Conservation (phyloP, 1,140 invertebrate genomes). For the Macrosteles quadrilineatus region DNA sequence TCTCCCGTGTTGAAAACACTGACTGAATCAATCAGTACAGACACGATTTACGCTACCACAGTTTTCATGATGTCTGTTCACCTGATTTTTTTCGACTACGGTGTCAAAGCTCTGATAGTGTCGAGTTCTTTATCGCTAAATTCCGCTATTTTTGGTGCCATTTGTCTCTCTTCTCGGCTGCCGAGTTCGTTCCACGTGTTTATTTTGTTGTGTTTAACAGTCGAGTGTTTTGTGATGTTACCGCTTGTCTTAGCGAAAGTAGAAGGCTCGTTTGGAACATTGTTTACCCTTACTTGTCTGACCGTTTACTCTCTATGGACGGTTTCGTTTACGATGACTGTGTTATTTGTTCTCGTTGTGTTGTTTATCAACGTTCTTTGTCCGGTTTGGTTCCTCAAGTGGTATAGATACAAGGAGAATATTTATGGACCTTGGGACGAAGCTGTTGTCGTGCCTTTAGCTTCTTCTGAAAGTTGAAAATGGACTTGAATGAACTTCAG, state of each 20-base stretch:
- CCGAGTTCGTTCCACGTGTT: conserved; percentile 83
- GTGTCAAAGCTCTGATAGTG: conserved; percentile 74
- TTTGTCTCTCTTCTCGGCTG: conserved; percentile 91
- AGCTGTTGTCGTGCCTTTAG: too few species aligned
- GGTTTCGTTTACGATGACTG: conserved; percentile 59
- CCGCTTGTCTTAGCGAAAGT: conserved; percentile 73
- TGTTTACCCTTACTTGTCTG: conserved; percentile 49
- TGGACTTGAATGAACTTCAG: too few species aligned
- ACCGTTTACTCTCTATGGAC: conserved; percentile 57
- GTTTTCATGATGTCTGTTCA: conserved; percentile 86
- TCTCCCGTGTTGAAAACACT: conserved; percentile 92
- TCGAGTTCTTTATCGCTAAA: conserved; percentile 85
- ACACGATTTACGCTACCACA: conserved; percentile 93
- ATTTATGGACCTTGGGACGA: conserved; percentile 97
- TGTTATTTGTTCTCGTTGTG: conserved; percentile 62
- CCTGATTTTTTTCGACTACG: conserved; percentile 91
- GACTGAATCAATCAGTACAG: conserved; percentile 94
- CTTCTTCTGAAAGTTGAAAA: too few species aligned
- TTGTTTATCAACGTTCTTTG: conserved; percentile 72
- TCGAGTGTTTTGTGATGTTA: conserved; percentile 85
- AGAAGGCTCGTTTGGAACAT: conserved; percentile 49
- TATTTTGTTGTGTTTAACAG: conserved; percentile 80
- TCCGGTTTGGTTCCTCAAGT: conserved; percentile 75
- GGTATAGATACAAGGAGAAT: conserved; percentile 88
- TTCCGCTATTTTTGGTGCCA: conserved; percentile 88